phyloP scores from a whole-genome alignment of 2,888 invertebrate genomes.

The Microctonus hyperodae region DNA sequence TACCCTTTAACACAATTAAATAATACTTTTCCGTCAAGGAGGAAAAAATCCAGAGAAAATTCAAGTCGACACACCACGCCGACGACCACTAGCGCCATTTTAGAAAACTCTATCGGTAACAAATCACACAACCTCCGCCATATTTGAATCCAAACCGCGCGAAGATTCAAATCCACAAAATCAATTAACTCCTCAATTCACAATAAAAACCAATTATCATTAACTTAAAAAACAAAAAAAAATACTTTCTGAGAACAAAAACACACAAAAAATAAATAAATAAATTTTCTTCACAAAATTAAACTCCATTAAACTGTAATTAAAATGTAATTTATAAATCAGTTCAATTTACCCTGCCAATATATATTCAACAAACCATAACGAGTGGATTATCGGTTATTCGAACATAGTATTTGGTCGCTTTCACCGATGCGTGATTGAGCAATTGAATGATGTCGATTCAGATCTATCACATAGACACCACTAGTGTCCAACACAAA shows the following conservation, averaged over 20 bases:
- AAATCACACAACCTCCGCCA: not conserved
- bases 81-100: not conserved
- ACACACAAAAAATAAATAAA: not conserved
- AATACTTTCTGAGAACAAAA: too few relatives aligned
- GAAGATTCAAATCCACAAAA: not conserved
- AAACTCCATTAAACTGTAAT: not conserved
- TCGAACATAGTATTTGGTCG: not conserved
- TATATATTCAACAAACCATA: not conserved
- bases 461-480: conserved; percentile 5
- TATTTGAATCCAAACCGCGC: not conserved
- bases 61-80: too few relatives aligned
- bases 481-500: conserved; percentile 6
- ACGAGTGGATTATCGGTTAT: not conserved
- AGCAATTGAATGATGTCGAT: conserved; percentile 1
- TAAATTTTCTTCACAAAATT: not conserved
- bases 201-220: too few relatives aligned
- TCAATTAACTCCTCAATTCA: not conserved
- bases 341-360: not conserved
- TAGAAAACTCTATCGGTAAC: not conserved
- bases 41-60: too few relatives aligned
- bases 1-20: too few relatives aligned
- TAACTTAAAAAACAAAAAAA: too few relatives aligned
- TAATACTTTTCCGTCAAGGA: too few relatives aligned
- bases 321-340: not conserved
- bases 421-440: not conserved